A percentile compares a stretch with the other conserved stretches of the same genome.
Conservation (phyloP, 2,113 vertebrate species). For the Corynorhinus townsendii region DNA sequence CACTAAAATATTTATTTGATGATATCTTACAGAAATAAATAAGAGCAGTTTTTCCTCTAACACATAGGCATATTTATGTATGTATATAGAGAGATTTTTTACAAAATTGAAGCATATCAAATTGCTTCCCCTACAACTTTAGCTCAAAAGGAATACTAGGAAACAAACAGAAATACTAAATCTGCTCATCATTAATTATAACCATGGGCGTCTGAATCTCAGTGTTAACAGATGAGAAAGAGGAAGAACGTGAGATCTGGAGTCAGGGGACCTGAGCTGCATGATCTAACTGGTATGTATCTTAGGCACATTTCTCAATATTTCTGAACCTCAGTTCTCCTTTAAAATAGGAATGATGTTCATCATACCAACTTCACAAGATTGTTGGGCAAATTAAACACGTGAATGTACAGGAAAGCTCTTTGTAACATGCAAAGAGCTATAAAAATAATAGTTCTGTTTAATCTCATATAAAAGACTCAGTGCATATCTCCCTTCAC, state of each 20-base stretch:
- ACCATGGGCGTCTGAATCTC: slow-evolving; percentile 71
- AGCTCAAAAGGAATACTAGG: slow-evolving; percentile 58
- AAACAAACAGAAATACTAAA: slow-evolving; percentile 36
- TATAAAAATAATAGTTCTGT: slow-evolving; percentile 55
- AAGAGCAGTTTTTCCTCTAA: slow-evolving; percentile 47
- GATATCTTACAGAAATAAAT: slow-evolving; percentile 67
- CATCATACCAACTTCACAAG: slow-evolving; percentile 8
- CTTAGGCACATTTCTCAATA: background rate
- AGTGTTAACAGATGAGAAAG: background rate
- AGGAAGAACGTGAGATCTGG: background rate
- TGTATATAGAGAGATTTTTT: background rate
- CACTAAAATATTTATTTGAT: slow-evolving; percentile 67
- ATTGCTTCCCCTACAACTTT: slow-evolving; percentile 51
- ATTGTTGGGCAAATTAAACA: slow-evolving; percentile 28
- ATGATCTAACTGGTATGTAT: background rate
- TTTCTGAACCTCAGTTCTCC: slow-evolving; percentile 25
- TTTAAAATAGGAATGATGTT: slow-evolving; percentile 19
- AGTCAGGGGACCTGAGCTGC: background rate
- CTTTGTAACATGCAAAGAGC: slow-evolving; percentile 53
- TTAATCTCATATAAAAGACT: slow-evolving; percentile 64
- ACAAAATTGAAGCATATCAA: slow-evolving; percentile 69
- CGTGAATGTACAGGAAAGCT: slow-evolving; percentile 50
- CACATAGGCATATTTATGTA: slow-evolving; percentile 20
- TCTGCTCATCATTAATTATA: slow-evolving; percentile 41
- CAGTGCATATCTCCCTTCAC: slow-evolving; percentile 34